Base-by-base conservation (phyloP, 2,113 vertebrate genomes). In the Hydrochoerus hydrochaeris region DNA sequence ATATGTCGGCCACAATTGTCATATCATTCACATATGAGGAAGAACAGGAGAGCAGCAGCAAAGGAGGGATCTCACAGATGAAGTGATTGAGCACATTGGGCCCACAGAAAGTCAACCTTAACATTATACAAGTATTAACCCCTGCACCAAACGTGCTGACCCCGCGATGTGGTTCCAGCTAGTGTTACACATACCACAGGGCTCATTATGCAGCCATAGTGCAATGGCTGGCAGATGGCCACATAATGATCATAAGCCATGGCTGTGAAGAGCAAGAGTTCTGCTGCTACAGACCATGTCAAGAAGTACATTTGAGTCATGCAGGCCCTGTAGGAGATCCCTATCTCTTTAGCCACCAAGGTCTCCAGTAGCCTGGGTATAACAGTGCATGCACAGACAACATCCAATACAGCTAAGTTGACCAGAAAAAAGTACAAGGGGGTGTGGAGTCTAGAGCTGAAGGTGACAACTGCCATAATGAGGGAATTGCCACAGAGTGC, bases 401-500 rank as follows among this genome's bases (percentile, higher is more conserved):
- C 24, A 46, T 77, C 73, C 41, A 77, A 30, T 46, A 77, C 4
- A 46, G 81, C 38, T 71, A 95, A 35, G n/a, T 57, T 85, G 67
- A 22, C 69, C 19, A 78, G 58, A 88, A 85, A 24, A 58, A 82
- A 58, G 35, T 75, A 75, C 4, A 82, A 35, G 9, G 52, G 80
- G 11, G 54, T 38, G 52, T 90, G 94, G 38, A 96, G 92, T n/a
- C 57, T 65, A 30, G 96, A 52, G 52, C 88, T 67, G 49, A 49
- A 38, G 30, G 38, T 17, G 54, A 85, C 75, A 65, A 69, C 77
- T 58, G 26, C 62, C 13, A 93, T 13, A 0, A 95, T 85, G 46
- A 96, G 71, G 32, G 54, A 54, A 19, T 96, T 96, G 13, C 96
- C 94, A 2, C 63, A 83, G 11, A 95, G 44, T 2, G 96, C 93